Evolutionary conservation across 2,888 invertebrate genomes (phyloP).

Genomic region (Melinopterus prodromus): DNA sequence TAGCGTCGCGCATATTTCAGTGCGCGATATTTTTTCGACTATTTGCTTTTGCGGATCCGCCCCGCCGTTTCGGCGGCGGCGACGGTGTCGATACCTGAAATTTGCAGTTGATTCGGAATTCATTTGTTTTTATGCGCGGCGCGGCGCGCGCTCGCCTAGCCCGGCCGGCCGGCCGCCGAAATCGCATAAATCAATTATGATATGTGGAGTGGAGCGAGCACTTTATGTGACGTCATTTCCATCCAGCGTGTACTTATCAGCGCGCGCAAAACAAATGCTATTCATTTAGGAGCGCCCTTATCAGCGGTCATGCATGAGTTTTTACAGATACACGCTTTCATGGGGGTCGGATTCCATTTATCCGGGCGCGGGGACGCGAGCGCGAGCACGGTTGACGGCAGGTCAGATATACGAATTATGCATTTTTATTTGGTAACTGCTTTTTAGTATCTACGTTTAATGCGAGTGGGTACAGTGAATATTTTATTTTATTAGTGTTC

Average conservation of each 20-base stretch:
- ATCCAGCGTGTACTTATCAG: constrained; percentile 36
- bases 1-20: background rate
- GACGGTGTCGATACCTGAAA: background rate
- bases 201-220: constrained; percentile 38
- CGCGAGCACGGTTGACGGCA: background rate
- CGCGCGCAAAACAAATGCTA: constrained; percentile 42
- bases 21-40: background rate
- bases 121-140: constrained; percentile 4
- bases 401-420: background rate
- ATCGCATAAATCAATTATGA: constrained; percentile 40
- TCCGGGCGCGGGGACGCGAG: background rate
- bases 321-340: constrained; percentile 41
- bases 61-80: background rate
- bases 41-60: background rate
- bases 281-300: constrained; percentile 43
- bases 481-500: too few species aligned
- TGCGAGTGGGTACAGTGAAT: too few species aligned
- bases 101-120: constrained; percentile 4
- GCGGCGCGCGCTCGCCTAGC: constrained; percentile 5
- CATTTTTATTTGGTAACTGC: background rate
- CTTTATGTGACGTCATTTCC: constrained; percentile 32
- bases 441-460: background rate
- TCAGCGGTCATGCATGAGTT: constrained; percentile 45
- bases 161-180: background rate
- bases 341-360: background rate